Conservation (phyloP, 2,888 invertebrate species). For the Microdon myrmicae region DNA sequence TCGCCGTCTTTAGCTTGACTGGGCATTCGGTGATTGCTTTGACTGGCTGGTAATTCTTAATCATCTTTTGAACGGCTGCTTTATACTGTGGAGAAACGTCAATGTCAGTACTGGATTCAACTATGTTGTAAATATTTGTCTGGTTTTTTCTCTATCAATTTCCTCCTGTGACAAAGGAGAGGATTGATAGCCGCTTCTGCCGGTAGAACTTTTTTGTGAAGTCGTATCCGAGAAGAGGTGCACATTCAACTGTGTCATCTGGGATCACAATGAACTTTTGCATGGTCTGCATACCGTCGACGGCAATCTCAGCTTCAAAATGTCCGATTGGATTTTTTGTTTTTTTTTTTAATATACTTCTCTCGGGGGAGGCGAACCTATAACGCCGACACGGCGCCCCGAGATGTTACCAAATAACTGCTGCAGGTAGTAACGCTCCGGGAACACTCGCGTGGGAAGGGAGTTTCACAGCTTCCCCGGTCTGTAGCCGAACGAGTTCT, state of each 20-base stretch:
- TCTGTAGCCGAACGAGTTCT: too few relatives aligned
- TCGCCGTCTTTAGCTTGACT: slow-evolving; percentile 17
- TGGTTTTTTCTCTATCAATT: too few relatives aligned
- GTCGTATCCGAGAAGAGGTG: neutral
- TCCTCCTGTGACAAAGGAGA: neutral
- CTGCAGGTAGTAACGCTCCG: too few relatives aligned
- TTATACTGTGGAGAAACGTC: slow-evolving; percentile 7
- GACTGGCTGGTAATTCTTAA: neutral
- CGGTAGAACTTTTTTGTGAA: neutral
- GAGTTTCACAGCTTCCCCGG: too few relatives aligned
- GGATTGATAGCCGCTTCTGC: neutral
- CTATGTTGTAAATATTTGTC: neutral
- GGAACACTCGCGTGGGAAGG: too few relatives aligned
- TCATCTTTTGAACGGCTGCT: neutral
- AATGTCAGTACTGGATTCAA: slow-evolving; percentile 1
- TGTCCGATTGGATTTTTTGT: slow-evolving; percentile 2
- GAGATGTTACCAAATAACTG: too few relatives aligned
- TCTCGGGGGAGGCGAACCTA: too few relatives aligned
- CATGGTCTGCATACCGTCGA: too few relatives aligned
- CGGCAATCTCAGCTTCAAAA: neutral
- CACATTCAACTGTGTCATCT: neutral
- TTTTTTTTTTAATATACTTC: slow-evolving; percentile 2
- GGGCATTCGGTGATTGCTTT: slow-evolving; percentile 6
- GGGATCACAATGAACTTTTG: neutral
- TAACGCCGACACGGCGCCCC: too few relatives aligned